Percentiles rank a stretch among this genome's conserved stretches.
Conservation (phyloP, 1,140 invertebrate species). For the Drosophila sp. region DNA sequence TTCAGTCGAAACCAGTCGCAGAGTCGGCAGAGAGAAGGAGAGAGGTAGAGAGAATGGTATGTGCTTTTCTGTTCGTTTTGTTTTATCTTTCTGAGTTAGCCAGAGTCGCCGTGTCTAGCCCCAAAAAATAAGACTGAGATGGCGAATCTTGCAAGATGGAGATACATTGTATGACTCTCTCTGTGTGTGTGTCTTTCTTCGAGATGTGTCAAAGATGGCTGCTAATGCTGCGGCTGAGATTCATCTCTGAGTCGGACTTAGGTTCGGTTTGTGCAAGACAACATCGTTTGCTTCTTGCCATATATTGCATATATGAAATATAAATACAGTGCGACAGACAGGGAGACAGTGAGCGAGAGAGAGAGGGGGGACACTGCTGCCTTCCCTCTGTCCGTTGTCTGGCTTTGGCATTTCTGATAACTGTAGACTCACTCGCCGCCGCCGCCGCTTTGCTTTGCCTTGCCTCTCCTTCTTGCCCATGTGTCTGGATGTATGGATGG, state of each 20-base stretch:
- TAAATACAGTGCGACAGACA: constrained; percentile 26
- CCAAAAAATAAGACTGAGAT: background rate
- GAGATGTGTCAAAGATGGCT: constrained; percentile 18
- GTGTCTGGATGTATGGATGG: constrained; percentile 33
- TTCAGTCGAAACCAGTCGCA: constrained; percentile 12
- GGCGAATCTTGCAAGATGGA: constrained; percentile 17
- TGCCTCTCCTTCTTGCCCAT: background rate
- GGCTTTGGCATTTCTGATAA: constrained; percentile 52
- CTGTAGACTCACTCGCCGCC: constrained; percentile 48
- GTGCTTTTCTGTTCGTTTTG: background rate
- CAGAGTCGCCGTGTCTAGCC: constrained; percentile 14
- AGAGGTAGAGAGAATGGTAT: background rate
- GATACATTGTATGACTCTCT: background rate
- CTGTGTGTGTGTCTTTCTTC: background rate
- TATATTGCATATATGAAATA: constrained; percentile 45
- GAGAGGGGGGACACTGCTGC: background rate
- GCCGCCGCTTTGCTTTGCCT: constrained; percentile 23
- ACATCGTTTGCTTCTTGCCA: constrained; percentile 19
- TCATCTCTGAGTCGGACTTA: background rate
- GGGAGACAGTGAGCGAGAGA: background rate
- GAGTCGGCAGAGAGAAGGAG: background rate
- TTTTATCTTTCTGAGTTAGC: background rate
- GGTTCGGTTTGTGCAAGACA: constrained; percentile 12
- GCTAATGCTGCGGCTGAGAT: background rate
- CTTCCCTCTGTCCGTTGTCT: constrained; percentile 3